Evolutionary conservation across 2,888 invertebrate genomes (phyloP), one percentile per base, ranked within the genome.

Genomic region (Stenolophus ochropezus): DNA sequence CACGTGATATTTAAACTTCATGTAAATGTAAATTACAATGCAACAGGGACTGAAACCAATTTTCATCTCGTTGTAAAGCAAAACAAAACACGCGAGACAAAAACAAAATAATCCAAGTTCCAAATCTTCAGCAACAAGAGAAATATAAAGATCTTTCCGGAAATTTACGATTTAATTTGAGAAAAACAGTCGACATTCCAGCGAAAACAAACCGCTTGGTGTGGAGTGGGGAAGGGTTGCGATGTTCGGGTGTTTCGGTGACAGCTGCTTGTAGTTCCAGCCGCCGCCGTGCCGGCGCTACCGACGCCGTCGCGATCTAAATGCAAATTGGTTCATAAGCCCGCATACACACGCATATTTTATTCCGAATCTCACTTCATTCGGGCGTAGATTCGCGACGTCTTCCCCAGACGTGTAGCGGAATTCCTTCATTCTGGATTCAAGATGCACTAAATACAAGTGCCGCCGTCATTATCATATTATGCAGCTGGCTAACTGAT

Each of bases 271-370:
- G 76, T 58, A 76, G 79, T 79, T 71, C 79, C 58, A 42, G 73
- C 80, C 18, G 69, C 18, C 51, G 23, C 73, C 23, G 33, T 25
- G 18, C 27, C 23, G 69, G 65, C 75, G 51, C 75, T 27, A 25
- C 27, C 75, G 27, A 69, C 23, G 73, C 27, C 79, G 25, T 42
- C 33, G 20, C 73, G 80, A 80, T 80, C 73, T 80, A 80, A 80
- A 80, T 80, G 80, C 80, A 80, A 80, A 80, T 80, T 80, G 73
- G 73, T 80, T 80, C 80, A 80, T 80, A 80, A 80, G 73, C 80
- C 73, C 56, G 18, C 80, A 80, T 80, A 80, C 80, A 80, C 73
- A 80, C 73, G 80, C 80, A 80, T 80, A 80, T 80, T 73, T 80
- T 80, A 80, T 73, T 56, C 47, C 14, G 23, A 73, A 80, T 80